Percentiles rank a stretch among this genome's conserved stretches.
phyloP scores from a whole-genome alignment of 2,888 invertebrate genomes.

The Sesia bembeciformis region DNA sequence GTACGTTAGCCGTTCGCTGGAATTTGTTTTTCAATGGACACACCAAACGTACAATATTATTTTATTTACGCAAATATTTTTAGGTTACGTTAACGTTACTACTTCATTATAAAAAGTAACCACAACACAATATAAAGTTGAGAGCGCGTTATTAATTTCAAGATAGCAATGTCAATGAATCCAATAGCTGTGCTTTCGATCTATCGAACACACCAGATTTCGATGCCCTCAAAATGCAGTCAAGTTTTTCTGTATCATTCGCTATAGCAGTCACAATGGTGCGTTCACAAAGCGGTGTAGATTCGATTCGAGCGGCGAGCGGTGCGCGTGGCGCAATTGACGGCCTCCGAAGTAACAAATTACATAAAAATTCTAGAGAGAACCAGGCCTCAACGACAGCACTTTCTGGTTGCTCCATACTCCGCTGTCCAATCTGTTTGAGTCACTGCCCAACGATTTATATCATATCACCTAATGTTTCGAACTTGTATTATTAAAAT shows the following conservation, averaged over 20 bases:
- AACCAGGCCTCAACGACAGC: slow-evolving; percentile 19
- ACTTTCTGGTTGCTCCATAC: slow-evolving; percentile 49
- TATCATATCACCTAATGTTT: too few relatives aligned
- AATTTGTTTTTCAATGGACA: too few relatives aligned
- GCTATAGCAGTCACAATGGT: slow-evolving; percentile 1
- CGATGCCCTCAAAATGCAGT: not conserved
- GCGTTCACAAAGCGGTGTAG: slow-evolving; percentile 6
- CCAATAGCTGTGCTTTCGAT: too few relatives aligned
- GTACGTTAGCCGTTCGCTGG: too few relatives aligned
- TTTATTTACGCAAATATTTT: too few relatives aligned
- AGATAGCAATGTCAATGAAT: too few relatives aligned
- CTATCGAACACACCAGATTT: not conserved
- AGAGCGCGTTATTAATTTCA: too few relatives aligned
- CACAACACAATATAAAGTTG: too few relatives aligned
- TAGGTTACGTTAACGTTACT: too few relatives aligned
- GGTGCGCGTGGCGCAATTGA: slow-evolving; percentile 37
- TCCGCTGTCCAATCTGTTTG: slow-evolving; percentile 29
- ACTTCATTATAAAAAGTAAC: too few relatives aligned
- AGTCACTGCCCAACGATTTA: slow-evolving; percentile 17
- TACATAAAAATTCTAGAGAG: slow-evolving; percentile 60
- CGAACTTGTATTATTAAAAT: too few relatives aligned
- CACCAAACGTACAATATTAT: too few relatives aligned
- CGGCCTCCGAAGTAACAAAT: slow-evolving; percentile 32
- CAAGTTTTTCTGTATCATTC: slow-evolving; percentile 5
- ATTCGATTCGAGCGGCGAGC: slow-evolving; percentile 6